Evolutionary conservation across 2,888 invertebrate genomes (phyloP), one percentile per base, ranked within the genome.

Genomic region (Acleris emargana): DNA sequence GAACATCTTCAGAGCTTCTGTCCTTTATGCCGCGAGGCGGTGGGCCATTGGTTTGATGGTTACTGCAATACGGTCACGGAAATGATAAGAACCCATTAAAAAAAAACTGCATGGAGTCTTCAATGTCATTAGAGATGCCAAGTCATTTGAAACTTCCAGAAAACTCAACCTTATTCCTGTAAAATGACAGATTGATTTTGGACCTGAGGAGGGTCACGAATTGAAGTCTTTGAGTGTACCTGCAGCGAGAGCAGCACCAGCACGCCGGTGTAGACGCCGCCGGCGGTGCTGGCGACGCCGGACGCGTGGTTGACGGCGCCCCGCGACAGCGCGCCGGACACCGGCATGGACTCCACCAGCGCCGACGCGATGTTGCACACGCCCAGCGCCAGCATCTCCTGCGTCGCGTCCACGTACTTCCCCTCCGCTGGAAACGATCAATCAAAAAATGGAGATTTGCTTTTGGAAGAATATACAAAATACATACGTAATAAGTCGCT

Each of bases 271-370:
- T 96, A 96, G 57, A 97, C 92, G 1, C 98, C 98, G 58, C 97
- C 97, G 76, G 97, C 94, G 17, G 98, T 97, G 45, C 97, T 96
- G 79, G 95, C 95, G 3, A 98, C 98, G 9, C 98, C 98, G 76
- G 97, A 97, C 28, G 97, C 97, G 85, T 98, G 97, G 93, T 98
- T 98, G 42, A 99, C 98, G 68, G 98, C 98, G 70, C 98, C 97
- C 68, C 97, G 94, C 6, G 97, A 97, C 82, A 97, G 96, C 5
- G 97, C 97, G 68, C 97, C 98, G 54, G 97, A 96, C 68, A 98
- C 96, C 17, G 98, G 98, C 95, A 98, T 97, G 1, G 98, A 97
- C 55, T 96, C 96, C 73, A 97, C 96, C 80, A 98, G 97, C 18
- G 97, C 96, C 2, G 98, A 97, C 62, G 96, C 90, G 63, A 98